Base-by-base conservation (phyloP, 2,888 invertebrate species). In the Anaspis maculata region DNA sequence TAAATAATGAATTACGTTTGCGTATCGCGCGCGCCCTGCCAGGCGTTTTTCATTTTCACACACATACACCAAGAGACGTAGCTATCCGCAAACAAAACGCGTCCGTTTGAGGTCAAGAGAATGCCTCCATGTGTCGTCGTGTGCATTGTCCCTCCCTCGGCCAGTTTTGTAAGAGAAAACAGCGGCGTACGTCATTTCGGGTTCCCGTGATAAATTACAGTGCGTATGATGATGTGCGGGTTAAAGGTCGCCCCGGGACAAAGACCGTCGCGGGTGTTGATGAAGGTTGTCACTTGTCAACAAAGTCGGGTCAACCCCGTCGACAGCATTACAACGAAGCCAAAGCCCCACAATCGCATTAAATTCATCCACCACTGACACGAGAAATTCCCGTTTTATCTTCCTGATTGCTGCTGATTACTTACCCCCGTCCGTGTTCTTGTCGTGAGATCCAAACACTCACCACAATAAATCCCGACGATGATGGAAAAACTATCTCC, bases 271-370 rank as follows among this genome's bases (percentile, higher is more conserved):
- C 45, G 42, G 38, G 46, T 43, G 48, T 44, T 51, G 49, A 51
- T 51, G 50, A 53, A 52, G 49, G 51, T 52, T 53, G 51, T 53
- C 53, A 52, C 46, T 53, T 53, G 51, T 53, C 51, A 49, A 36
- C 44, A 44, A 39, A 49, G 48, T 37, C 45, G 35, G 37, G 37
- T 40, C 35, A 35, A 32, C 34, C 38, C 27, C 30, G 24, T 15
- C 27, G 27, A 22, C 28, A 27, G 34, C 32, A 37, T 39, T 31
- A 33, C 31, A 31, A 36, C 41, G 27, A 24, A 32, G 37, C 38
- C 34, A 30, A 37, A 35, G 32, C 34, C 22, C 43, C 37, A 32
- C 43, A 38, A 41, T 41, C 43, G 26, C 40, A 36, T 43, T 37
- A 38, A 40, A 40, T 36, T 36, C 30, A 36, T 40, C 40, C 33